Evolutionary conservation across 2,113 vertebrate species (phyloP).

Genomic region (Coreoperca whiteheadi): DNA sequence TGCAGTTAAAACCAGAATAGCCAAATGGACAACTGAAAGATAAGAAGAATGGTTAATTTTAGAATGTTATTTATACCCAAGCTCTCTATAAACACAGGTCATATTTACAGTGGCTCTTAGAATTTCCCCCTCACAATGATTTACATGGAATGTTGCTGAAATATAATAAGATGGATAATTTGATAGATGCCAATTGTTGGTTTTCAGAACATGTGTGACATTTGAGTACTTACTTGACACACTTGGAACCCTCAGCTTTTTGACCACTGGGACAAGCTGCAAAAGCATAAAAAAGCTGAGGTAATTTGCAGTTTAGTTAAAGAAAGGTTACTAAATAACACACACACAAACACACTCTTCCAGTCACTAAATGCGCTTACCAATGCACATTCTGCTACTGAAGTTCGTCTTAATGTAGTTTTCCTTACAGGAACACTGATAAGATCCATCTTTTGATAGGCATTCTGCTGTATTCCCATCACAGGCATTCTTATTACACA

Average conservation of each 20-base stretch:
- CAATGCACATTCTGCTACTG: slow-evolving; percentile 26
- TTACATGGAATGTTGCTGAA: neutral
- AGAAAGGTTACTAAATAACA: neutral
- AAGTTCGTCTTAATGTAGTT: neutral
- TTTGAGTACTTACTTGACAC: slow-evolving; percentile 62
- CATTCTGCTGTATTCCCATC: accelerated
- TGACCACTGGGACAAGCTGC: slow-evolving; percentile 71
- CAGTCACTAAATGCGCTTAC: slow-evolving; percentile 48
- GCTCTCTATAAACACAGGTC: neutral
- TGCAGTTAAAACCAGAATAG: slow-evolving; percentile 78
- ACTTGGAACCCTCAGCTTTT: accelerated
- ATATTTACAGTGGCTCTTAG: neutral
- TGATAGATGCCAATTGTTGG: neutral
- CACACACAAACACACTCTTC: neutral
- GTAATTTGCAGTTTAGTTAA: neutral
- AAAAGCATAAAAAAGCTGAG: neutral
- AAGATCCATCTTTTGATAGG: accelerated
- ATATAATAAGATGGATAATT: neutral
- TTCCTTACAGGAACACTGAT: neutral
- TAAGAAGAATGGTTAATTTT: slow-evolving; percentile 7
- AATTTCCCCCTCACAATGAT: neutral
- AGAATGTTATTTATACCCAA: neutral
- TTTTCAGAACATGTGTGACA: neutral
- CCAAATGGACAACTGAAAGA: slow-evolving; percentile 80
- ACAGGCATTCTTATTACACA: slow-evolving; percentile 34